Conservation (phyloP, 2,888 invertebrate species). For the Siphonodentalium dalli region DNA sequence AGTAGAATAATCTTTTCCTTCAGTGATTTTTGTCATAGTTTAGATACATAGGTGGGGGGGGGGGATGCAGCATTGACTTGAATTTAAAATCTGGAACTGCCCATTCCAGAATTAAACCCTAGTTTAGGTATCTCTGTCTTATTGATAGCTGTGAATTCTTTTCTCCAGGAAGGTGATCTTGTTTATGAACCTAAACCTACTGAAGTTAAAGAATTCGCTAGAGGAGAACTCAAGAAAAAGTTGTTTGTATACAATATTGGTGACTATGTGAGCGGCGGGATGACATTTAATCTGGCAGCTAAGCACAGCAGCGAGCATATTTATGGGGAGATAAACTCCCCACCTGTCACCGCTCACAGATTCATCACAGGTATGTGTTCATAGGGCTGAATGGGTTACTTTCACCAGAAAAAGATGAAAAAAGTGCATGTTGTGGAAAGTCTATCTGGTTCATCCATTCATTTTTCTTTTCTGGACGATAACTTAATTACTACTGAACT, state of each 20-base stretch:
- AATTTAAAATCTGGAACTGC: no score
- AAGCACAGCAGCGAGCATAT: conserved; percentile 69
- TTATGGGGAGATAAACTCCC: conserved; percentile 60
- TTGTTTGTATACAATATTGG: conserved; percentile 77
- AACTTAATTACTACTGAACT: not conserved
- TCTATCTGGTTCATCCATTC: not conserved
- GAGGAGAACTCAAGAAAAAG: conserved; percentile 75
- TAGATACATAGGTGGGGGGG: no score
- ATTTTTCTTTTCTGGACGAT: no score
- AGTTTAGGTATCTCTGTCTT: no score
- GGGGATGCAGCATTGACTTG: no score
- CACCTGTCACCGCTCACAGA: conserved; percentile 77
- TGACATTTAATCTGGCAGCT: conserved; percentile 74
- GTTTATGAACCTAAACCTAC: conserved; percentile 42
- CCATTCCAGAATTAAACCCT: no score
- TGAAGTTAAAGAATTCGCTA: conserved; percentile 49
- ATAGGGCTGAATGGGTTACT: no score
- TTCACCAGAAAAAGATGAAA: no score
- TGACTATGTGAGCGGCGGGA: conserved; percentile 59
- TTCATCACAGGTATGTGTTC: conserved; percentile 61
- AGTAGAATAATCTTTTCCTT: no score
- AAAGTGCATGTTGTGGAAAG: not conserved
- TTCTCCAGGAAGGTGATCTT: no score
- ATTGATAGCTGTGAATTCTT: no score
- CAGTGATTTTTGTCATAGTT: no score